A percentile compares a stretch with the other conserved stretches of the same genome.
phyloP scores from a whole-genome alignment of 2,888 invertebrate genomes.

The Apomyelois bistriatella region DNA sequence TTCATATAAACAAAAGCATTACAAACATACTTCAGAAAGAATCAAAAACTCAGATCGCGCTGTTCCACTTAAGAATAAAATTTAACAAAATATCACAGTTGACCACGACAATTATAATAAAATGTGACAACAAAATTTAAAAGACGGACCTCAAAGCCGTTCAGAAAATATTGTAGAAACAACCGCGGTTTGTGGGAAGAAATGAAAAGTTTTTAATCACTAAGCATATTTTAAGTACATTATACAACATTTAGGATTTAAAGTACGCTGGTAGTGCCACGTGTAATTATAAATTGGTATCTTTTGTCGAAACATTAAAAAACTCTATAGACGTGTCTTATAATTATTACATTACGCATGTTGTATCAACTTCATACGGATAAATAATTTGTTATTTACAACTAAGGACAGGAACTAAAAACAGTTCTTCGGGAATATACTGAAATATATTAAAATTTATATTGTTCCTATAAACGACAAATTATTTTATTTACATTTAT shows the following conservation, averaged over 20 bases:
- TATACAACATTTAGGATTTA: slow-evolving; percentile 67
- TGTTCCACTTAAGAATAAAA: slow-evolving; percentile 69
- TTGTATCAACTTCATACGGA: slow-evolving; percentile 40
- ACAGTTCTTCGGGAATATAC: slow-evolving; percentile 70
- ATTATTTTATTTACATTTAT: slow-evolving; percentile 63
- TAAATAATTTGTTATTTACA: slow-evolving; percentile 72
- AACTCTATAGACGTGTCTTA: slow-evolving; percentile 47
- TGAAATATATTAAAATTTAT: slow-evolving; percentile 75
- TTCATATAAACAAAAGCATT: slow-evolving; percentile 44
- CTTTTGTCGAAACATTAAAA: slow-evolving; percentile 54
- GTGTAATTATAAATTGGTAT: slow-evolving; percentile 58
- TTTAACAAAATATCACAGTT: slow-evolving; percentile 80
- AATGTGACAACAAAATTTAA: slow-evolving; percentile 41
- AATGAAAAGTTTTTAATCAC: slow-evolving; percentile 44
- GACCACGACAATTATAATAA: slow-evolving; percentile 71
- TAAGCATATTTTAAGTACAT: slow-evolving; percentile 71
- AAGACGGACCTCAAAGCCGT: slow-evolving; percentile 37
- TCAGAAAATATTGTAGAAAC: slow-evolving; percentile 31
- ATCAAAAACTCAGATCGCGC: slow-evolving; percentile 52
- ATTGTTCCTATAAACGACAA: slow-evolving; percentile 55
- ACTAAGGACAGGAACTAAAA: slow-evolving; percentile 77
- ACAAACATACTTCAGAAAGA: slow-evolving; percentile 42
- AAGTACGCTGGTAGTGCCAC: slow-evolving; percentile 61
- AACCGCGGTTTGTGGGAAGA: slow-evolving; percentile 33
- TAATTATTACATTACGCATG: slow-evolving; percentile 38